phyloP scores from a whole-genome alignment of 1,140 invertebrate genomes.

The Drosophila busckii region DNA sequence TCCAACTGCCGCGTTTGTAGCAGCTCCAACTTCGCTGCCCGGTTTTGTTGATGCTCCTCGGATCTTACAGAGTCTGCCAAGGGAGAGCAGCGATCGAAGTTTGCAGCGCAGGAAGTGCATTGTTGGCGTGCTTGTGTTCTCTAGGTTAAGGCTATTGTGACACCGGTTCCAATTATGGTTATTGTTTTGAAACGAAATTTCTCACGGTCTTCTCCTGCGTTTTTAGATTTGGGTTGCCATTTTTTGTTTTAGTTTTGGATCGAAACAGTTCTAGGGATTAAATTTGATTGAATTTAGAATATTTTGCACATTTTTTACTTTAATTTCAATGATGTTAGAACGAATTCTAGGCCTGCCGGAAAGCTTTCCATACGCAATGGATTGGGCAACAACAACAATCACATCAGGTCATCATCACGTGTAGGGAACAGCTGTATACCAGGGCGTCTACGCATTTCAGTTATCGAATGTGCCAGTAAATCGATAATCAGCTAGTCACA shows the following conservation, averaged over 20 bases:
- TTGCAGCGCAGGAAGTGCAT: conserved; percentile 24
- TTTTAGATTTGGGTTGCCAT: conserved; percentile 3
- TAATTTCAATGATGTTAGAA: too few species aligned
- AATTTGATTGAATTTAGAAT: conserved; percentile 4
- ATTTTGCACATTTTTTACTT: conserved; percentile 8
- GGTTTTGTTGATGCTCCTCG: neutral
- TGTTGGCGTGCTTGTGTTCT: neutral
- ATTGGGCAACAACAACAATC: conserved; percentile 40
- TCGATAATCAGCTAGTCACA: too few species aligned
- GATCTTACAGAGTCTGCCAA: conserved; percentile 10
- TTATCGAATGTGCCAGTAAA: neutral
- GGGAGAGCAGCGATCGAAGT: conserved; percentile 12
- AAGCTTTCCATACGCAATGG: conserved; percentile 12
- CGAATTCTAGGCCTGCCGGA: neutral
- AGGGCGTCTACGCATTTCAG: neutral
- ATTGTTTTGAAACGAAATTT: conserved; percentile 5
- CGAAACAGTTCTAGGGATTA: conserved; percentile 2
- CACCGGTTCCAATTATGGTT: neutral
- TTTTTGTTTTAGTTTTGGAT: conserved; percentile 4
- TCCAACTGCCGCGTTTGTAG: neutral
- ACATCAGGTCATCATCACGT: conserved; percentile 48
- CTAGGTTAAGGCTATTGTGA: neutral
- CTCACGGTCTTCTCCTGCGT: conserved; percentile 14
- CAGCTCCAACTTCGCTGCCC: neutral
- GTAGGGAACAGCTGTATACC: conserved; percentile 38